Percentiles rank a stretch among this genome's conserved stretches.
These are phyloP conservation scores for Trileptium ribeirensis DNA, from an alignment of 2,888 invertebrate genomes.

Conservation along the genomic window DNA sequence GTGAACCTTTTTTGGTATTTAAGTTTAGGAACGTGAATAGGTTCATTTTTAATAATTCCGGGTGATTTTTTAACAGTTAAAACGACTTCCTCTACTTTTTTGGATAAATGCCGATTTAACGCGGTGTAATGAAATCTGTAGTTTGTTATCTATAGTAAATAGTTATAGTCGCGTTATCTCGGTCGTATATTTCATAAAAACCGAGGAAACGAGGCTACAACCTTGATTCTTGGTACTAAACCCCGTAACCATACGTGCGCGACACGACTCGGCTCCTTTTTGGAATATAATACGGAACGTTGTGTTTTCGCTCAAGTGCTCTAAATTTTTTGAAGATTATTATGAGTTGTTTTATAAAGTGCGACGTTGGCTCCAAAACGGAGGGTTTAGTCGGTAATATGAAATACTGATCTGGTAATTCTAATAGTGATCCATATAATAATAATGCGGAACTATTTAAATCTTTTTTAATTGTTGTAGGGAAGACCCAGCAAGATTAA, in stretches of 20 bases:
- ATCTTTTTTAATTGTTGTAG: not conserved
- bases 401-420: not conserved
- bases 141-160: too few relatives aligned
- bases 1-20: too few relatives aligned
- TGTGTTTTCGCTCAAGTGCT: too few relatives aligned
- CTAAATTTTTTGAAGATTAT: not conserved
- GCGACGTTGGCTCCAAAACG: not conserved
- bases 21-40: too few relatives aligned
- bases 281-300: too few relatives aligned
- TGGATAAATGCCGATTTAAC: too few relatives aligned
- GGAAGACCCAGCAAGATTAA: not conserved
- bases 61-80: too few relatives aligned
- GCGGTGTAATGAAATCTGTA: too few relatives aligned
- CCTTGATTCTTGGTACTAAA: not conserved
- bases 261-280: too few relatives aligned
- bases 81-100: too few relatives aligned
- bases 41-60: too few relatives aligned
- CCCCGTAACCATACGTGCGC: not conserved
- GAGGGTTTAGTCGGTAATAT: not conserved
- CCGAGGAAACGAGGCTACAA: not conserved
- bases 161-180: not conserved
- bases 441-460: not conserved
- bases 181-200: not conserved
- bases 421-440: not conserved
- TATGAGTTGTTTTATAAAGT: not conserved